These are phyloP conservation scores for Chitala chitala DNA, from an alignment of 2,113 vertebrate genomes.

Conservation along the genomic window DNA sequence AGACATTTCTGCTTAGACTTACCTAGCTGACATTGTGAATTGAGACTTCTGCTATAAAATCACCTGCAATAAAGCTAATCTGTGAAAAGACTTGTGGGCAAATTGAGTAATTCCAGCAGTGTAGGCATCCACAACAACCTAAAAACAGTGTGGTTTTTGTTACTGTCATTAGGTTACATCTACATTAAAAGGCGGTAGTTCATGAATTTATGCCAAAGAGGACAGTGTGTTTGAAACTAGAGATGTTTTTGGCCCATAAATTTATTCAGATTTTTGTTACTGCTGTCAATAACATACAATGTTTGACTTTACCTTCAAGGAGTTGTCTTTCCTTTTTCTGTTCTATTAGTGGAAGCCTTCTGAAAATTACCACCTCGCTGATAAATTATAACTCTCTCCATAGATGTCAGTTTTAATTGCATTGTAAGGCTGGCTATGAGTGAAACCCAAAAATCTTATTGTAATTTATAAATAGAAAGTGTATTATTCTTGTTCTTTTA, in stretches of 20 bases:
- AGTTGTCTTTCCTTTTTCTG: not conserved
- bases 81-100: not conserved
- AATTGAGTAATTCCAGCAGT: no score
- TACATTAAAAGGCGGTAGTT: no score
- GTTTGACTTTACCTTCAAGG: conserved; percentile 2
- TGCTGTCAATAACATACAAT: not conserved
- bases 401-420: conserved; percentile 5
- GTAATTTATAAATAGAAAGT: conserved; percentile 14
- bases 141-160: no score
- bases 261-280: conserved; percentile 10
- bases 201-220: not conserved
- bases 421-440: not conserved
- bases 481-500: conserved; percentile 41
- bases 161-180: no score
- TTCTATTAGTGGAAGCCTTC: conserved; percentile 8
- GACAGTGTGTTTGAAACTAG: not conserved
- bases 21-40: not conserved
- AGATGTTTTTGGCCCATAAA: conserved; percentile 10
- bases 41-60: not conserved
- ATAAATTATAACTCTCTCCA: conserved; percentile 8
- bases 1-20: conserved; percentile 13
- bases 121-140: no score
- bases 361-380: not conserved
- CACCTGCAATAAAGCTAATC: not conserved
- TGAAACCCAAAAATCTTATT: conserved; percentile 23